phyloP scores from a whole-genome alignment of 2,888 invertebrate genomes.

The Drosophila kambysellisi region DNA sequence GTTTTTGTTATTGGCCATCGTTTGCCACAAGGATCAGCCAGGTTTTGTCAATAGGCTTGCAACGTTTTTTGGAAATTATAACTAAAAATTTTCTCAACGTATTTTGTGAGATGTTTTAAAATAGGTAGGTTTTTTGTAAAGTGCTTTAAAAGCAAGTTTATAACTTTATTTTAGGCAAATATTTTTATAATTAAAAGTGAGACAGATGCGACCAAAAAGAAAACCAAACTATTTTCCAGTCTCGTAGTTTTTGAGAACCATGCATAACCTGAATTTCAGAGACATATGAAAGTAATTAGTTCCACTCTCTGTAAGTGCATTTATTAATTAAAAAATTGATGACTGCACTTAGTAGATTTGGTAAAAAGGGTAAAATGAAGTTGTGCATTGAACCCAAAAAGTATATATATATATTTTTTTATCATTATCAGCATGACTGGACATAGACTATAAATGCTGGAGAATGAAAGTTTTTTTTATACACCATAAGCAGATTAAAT shows the following conservation, averaged over 20 bases:
- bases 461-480: not conserved
- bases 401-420: not conserved
- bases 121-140: too few relatives aligned
- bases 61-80: not conserved
- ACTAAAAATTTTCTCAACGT: not conserved
- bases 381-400: not conserved
- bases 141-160: not conserved
- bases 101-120: not conserved
- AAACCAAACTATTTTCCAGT: not conserved
- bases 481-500: not conserved
- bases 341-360: not conserved
- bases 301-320: not conserved
- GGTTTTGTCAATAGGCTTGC: conserved; percentile 15
- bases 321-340: not conserved
- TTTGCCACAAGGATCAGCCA: conserved; percentile 6
- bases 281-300: not conserved
- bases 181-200: not conserved
- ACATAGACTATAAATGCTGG: not conserved
- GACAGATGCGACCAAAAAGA: not conserved
- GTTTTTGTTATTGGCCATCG: conserved; percentile 49
- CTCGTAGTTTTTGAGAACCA: not conserved
- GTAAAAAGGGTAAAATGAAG: not conserved
- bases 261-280: not conserved
- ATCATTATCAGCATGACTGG: not conserved
- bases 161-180: not conserved